Conservation (phyloP, 1,140 invertebrate species). For the Macrobrachium nipponense region DNA sequence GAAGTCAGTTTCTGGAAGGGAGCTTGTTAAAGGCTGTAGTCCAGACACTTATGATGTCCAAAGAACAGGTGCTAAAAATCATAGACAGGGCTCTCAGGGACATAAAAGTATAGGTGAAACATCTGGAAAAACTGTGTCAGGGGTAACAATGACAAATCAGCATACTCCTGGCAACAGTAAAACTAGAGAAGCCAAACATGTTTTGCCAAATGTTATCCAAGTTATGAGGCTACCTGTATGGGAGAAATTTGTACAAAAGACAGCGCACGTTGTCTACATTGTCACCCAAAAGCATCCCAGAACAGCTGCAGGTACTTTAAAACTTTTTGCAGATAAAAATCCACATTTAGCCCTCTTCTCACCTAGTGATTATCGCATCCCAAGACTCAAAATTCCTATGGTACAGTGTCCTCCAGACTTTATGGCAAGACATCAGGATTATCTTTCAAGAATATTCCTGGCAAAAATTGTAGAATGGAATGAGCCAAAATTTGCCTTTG, state of each 20-base stretch:
- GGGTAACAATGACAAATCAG: no score
- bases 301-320: conserved; percentile 76
- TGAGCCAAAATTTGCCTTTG: conserved; percentile 74
- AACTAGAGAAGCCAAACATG: conserved; percentile 4
- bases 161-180: no score
- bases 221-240: conserved; percentile 64
- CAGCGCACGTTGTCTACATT: conserved; percentile 72
- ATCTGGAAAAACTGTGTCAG: no score
- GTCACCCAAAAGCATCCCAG: conserved; percentile 74
- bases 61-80: no score
- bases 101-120: no score
- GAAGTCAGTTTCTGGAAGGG: no score
- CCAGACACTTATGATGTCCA: no score
- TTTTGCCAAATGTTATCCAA: conserved; percentile 26
- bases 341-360: conserved; percentile 74
- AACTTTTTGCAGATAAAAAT: conserved; percentile 74
- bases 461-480: conserved; percentile 79
- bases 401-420: conserved; percentile 75
- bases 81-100: no score
- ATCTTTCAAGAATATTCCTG: conserved; percentile 76
- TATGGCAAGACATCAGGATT: conserved; percentile 71
- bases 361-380: conserved; percentile 80
- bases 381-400: conserved; percentile 77
- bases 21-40: no score
- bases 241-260: conserved; percentile 67